These are phyloP conservation scores for Sarcophaga variegata DNA, from an alignment of 2,888 invertebrate species.

Conservation along the genomic window DNA sequence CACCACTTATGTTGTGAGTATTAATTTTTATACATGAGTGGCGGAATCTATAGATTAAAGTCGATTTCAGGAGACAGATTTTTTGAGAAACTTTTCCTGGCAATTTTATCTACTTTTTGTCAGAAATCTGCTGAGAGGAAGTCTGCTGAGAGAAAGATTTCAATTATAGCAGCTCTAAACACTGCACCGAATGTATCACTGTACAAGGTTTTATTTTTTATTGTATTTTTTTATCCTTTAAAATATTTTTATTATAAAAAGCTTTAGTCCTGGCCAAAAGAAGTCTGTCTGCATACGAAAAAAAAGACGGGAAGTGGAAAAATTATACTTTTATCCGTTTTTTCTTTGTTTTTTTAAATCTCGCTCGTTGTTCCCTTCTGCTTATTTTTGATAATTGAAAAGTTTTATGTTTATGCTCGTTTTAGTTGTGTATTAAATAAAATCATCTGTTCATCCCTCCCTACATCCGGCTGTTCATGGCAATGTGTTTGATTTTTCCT, in stretches of 20 bases:
- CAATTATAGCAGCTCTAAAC: too few species aligned
- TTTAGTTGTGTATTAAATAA: constrained; percentile 43
- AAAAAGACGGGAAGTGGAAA: too few species aligned
- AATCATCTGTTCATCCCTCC: background rate
- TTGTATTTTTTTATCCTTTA: constrained; percentile 12
- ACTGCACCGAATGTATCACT: background rate
- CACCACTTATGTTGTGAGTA: too few species aligned
- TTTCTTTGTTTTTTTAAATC: background rate
- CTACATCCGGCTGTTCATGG: background rate
- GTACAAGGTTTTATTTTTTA: background rate
- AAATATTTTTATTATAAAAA: constrained; percentile 29
- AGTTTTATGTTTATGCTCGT: constrained; percentile 53
- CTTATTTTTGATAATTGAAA: constrained; percentile 61
- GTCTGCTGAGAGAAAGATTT: too few species aligned
- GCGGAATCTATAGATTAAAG: too few species aligned
- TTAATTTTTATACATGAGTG: too few species aligned
- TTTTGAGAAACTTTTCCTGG: too few species aligned
- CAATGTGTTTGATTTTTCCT: background rate
- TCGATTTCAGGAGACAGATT: too few species aligned
- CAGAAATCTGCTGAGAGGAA: too few species aligned
- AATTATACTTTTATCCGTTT: background rate
- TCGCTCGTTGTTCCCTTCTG: constrained; percentile 34
- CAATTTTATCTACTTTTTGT: too few species aligned
- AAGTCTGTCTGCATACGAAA: background rate
- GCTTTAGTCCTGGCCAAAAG: constrained; percentile 17